phyloP scores from a whole-genome alignment of 1,140 invertebrate species.

The Heliconius himera region DNA sequence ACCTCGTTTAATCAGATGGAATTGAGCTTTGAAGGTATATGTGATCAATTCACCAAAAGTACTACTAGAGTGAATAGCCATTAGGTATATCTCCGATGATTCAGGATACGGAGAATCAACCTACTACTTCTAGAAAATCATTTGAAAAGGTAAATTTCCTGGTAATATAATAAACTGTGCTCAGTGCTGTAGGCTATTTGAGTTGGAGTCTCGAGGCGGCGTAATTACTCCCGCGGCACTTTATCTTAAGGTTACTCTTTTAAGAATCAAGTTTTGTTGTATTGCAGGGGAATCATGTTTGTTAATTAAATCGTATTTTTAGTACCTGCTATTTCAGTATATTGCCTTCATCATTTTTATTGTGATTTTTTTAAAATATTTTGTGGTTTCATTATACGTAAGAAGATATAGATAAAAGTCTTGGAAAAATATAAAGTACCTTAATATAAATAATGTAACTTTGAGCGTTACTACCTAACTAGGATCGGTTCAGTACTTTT shows the following conservation, averaged over 20 bases:
- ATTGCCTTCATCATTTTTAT: no score
- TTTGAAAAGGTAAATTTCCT: not conserved
- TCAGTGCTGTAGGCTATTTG: not conserved
- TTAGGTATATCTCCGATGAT: not conserved
- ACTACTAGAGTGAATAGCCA: not conserved
- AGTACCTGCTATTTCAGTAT: no score
- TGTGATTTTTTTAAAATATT: no score
- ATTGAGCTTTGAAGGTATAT: not conserved
- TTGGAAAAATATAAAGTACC: no score
- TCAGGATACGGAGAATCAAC: not conserved
- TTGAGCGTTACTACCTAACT: no score
- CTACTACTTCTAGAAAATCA: not conserved
- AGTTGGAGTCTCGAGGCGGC: slow-evolving; percentile 1
- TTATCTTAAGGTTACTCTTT: not conserved
- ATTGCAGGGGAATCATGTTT: not conserved
- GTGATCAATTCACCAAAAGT: not conserved
- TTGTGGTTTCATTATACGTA: no score
- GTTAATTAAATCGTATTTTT: not conserved
- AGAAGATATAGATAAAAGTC: no score
- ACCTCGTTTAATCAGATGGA: not conserved
- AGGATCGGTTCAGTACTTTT: no score
- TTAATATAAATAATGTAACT: no score
- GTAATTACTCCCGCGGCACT: not conserved
- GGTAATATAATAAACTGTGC: slow-evolving; percentile 1
- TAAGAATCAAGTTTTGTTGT: not conserved